A percentile compares a stretch with the other conserved stretches of the same genome.
Conservation (phyloP, 2,797 vertebrate genomes). For the Manis crassicaudata region DNA sequence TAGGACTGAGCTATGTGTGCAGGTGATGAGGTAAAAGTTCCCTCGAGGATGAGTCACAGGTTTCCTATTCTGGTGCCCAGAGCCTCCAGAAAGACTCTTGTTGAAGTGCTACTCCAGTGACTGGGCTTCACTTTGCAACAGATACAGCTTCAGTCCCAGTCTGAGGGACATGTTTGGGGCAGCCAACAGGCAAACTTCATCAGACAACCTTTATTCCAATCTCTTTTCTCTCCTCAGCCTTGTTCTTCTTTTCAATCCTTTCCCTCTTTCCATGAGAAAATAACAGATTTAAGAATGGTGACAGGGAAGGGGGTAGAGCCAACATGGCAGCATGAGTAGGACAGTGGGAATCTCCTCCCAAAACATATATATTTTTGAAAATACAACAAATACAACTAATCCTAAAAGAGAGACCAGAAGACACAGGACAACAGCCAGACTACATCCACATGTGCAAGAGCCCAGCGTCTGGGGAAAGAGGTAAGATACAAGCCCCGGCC, state of each 20-base stretch:
- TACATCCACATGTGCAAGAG: too few species aligned
- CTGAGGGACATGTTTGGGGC: not conserved
- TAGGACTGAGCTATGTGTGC: not conserved
- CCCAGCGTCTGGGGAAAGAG: too few species aligned
- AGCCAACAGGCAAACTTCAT: not conserved
- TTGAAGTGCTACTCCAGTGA: not conserved
- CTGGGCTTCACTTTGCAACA: not conserved
- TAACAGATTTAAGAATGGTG: not conserved
- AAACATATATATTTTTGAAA: too few species aligned
- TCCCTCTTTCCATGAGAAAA: not conserved
- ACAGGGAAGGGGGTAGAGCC: not conserved
- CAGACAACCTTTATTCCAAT: not conserved
- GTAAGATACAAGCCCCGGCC: too few species aligned
- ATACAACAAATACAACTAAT: too few species aligned
- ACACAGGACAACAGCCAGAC: too few species aligned
- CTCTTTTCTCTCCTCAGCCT: not conserved
- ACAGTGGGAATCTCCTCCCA: too few species aligned
- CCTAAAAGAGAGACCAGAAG: too few species aligned
- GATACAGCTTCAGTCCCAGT: not conserved
- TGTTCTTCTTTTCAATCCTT: not conserved
- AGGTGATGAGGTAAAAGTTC: not conserved
- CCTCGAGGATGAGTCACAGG: not conserved
- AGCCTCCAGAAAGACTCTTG: not conserved
- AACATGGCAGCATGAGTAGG: too few species aligned
- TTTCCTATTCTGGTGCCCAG: not conserved